Percentiles rank a stretch among this genome's conserved stretches.
These are phyloP conservation scores for Lycaon pictus DNA, from an alignment of 2,113 vertebrate species.

Conservation along the genomic window DNA sequence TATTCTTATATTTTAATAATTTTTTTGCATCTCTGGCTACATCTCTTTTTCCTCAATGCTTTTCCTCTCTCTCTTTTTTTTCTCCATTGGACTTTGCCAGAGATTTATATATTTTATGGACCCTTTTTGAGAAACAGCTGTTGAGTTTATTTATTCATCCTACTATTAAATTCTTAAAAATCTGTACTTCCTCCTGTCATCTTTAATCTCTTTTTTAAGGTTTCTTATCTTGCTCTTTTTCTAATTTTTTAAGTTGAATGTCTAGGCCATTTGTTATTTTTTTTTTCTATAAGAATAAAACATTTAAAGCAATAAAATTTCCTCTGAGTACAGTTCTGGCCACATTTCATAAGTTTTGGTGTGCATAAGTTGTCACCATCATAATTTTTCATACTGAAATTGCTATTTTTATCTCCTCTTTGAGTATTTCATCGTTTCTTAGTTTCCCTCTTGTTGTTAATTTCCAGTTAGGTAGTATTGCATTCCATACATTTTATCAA, in stretches of 20 bases:
- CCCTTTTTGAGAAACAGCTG: neutral
- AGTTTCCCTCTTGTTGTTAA: conserved; percentile 58
- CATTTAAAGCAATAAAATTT: conserved; percentile 33
- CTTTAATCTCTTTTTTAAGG: conserved; percentile 23
- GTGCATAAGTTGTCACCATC: conserved; percentile 38
- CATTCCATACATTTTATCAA: conserved; percentile 20
- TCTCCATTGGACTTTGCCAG: neutral
- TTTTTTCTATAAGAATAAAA: conserved; percentile 52
- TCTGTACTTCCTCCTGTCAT: neutral
- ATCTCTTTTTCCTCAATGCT: neutral
- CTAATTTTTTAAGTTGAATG: conserved; percentile 57
- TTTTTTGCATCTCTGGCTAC: neutral
- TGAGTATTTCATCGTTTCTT: conserved; percentile 33
- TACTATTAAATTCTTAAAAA: conserved; percentile 51
- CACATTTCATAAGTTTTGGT: conserved; percentile 46
- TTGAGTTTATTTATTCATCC: conserved; percentile 32
- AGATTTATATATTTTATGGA: conserved; percentile 14
- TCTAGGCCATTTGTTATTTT: conserved; percentile 41
- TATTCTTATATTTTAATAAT: neutral
- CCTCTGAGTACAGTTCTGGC: conserved; percentile 36
- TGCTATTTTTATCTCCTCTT: conserved; percentile 66
- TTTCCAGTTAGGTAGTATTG: conserved; percentile 46
- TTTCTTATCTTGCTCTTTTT: conserved; percentile 38
- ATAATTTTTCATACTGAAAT: conserved; percentile 67
- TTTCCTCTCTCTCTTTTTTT: neutral